Base-by-base conservation (phyloP, 2,888 invertebrate genomes). In the Hypolimnas misippus region DNA sequence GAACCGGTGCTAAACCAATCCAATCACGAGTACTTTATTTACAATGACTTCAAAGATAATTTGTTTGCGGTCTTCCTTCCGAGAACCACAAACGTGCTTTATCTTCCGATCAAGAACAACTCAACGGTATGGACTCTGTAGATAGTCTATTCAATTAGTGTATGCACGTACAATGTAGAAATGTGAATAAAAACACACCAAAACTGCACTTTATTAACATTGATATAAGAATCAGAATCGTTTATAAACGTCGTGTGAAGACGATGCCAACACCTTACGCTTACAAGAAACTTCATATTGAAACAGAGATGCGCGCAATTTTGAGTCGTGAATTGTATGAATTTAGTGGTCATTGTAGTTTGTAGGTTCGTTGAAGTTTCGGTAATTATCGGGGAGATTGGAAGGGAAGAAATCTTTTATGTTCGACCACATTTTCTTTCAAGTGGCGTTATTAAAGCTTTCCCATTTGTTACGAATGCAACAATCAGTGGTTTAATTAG, bases 401-500 rank as follows among this genome's bases (percentile, higher is more conserved):
- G 54, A 8, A 10, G 33, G 21, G 44, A 57, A 49, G 3, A 57
- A 57, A 57, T 65, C 60, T 60, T 61, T 62, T 33, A 49, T 46
- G 31, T 52, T 49, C 25, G 14, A 49, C 40, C 61, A 60, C 76
- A 73, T 77, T 80, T 75, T 71, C 79, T 76, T 77, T 59, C 57
- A 82, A 85, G 77, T 83, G 82, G 63, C 71, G 75, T 79, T 79
- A 82, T 84, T 84, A 85, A 76, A 78, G 77, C 73, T n/a, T 75
- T 81, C 81, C 76, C 83, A 79, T 77, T 69, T 83, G 83, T 84
- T 87, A 87, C 84, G 82, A 85, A 86, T 84, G 84, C 86, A 87
- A 89, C 86, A 88, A 86, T 77, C 65, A 61, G 33, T 38, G 72
- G 69, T 78, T 21, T 63, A 57, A 57, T 57, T 57, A 40, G 29